Base-by-base conservation (phyloP, 2,888 invertebrate species). In the Ochropleura plecta region DNA sequence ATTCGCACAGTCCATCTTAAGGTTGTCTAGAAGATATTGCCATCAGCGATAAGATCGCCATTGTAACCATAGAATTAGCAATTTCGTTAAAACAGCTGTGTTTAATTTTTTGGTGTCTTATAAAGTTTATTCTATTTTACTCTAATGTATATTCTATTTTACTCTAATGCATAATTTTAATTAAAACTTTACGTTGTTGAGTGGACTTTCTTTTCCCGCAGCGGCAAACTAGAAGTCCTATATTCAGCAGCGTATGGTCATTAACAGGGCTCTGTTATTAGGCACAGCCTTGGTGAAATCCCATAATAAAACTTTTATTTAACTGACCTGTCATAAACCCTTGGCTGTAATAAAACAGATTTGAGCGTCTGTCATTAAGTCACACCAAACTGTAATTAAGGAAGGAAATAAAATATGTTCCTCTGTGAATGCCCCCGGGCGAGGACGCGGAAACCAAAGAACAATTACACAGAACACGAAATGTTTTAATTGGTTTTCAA, bases 231-330 rank as follows among this genome's bases (percentile, higher is more conserved):
- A 16, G 10, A 5, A 48, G 1, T 20, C 8, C 4, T 66, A 9
- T 46, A 53, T 40, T 44, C 40, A 46, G 16, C 5, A 12, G 3
- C 8, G 3, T n/a, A 30, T 12, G 14, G 5, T 49, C 14, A 76
- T 42, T 51, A 30, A 18, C 8, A 51, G 9, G 18, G n/a, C 51
- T n/a, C 14, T 44, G 16, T 30, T 55, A n/a, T 60, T 0, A 55
- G 12, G 12, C 5, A 16, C 4, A 20, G 3, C 67, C 57, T 78
- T 63, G 63, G 42, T 14, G 48, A 48, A 57, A 14, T 74, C 20
- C 62, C 12, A 57, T 80, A 49, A 55, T 55, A 80, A 75, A 79
- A 79, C 76, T 79, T 75, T 79, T 76, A 79, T 79, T 79, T 75
- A 55, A 64, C 64, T 30, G 42, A 49, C 63, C 59, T n/a, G 48